Conservation (phyloP, 2,113 vertebrate genomes). For the Elaphurus davidianus region DNA sequence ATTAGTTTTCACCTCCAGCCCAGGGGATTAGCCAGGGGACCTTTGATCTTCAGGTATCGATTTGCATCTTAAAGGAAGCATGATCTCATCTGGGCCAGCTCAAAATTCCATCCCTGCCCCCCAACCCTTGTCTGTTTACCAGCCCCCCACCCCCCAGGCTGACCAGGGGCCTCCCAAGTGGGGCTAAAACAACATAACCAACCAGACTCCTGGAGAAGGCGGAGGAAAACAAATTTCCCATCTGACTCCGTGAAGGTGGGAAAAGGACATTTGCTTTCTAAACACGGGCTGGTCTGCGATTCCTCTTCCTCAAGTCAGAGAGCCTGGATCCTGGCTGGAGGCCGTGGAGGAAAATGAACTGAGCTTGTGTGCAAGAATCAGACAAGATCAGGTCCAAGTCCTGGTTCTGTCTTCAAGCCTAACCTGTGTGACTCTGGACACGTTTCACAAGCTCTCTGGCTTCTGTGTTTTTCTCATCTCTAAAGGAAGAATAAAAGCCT, state of each 20-base stretch:
- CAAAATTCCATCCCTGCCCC: conserved; percentile 81
- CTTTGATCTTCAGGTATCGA: conserved; percentile 86
- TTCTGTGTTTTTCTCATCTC: background rate
- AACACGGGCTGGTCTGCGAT: conserved; percentile 72
- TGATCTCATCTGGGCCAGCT: conserved; percentile 84
- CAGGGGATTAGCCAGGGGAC: conserved; percentile 82
- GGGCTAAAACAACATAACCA: conserved; percentile 78
- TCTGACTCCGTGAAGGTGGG: conserved; percentile 77
- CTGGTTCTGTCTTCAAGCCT: background rate
- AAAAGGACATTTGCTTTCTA: conserved; percentile 77
- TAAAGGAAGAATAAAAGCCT: background rate
- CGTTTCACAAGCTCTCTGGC: background rate
- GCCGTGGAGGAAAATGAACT: background rate
- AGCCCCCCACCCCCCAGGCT: conserved; percentile 71
- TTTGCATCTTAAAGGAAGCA: conserved; percentile 88
- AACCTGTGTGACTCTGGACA: background rate
- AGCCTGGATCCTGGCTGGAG: background rate
- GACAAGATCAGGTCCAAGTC: conserved; percentile 16
- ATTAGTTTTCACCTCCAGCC: conserved; percentile 87
- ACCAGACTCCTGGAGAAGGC: conserved; percentile 73
- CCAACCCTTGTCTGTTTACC: conserved; percentile 80
- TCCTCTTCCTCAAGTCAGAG: background rate
- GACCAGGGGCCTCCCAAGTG: conserved; percentile 80
- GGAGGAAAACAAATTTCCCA: conserved; percentile 80
- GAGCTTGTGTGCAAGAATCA: background rate